Evolutionary conservation across 2,113 vertebrate species (phyloP).

Genomic region (Nothobranchius furzeri): DNA sequence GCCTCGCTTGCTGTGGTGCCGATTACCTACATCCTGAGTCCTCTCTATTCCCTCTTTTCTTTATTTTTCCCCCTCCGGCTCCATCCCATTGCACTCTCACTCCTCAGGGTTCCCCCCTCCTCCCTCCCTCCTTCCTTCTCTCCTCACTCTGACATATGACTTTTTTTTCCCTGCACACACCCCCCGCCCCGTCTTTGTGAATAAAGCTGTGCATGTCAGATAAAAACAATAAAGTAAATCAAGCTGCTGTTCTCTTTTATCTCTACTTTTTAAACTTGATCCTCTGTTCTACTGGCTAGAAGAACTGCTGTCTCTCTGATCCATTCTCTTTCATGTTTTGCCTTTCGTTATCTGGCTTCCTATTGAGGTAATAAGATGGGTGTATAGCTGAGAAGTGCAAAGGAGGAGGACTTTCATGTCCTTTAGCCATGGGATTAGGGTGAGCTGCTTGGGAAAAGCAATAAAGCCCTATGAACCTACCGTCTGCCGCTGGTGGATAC

Average conservation of each 20-base stretch:
- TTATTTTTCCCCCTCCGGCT: conserved; percentile 6
- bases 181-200: conserved; percentile 34
- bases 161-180: conserved; percentile 28
- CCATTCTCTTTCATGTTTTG: conserved; percentile 65
- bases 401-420: conserved; percentile 70
- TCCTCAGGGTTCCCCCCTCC: conserved; percentile 22
- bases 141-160: conserved; percentile 38
- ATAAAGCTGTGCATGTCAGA: conserved; percentile 52
- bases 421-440: conserved; percentile 64
- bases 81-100: conserved; percentile 33
- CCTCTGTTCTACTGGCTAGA: conserved; percentile 33
- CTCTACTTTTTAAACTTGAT: conserved; percentile 51
- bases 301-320: conserved; percentile 58
- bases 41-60: conserved; percentile 49
- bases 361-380: conserved; percentile 62
- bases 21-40: conserved; percentile 72
- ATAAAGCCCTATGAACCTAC: conserved; percentile 63
- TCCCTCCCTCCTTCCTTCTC: conserved; percentile 13
- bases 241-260: conserved; percentile 54
- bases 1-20: conserved; percentile 54
- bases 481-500: conserved; percentile 58
- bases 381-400: conserved; percentile 58
- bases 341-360: conserved; percentile 57
- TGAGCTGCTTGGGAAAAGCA: conserved; percentile 60
- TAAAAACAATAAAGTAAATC: conserved; percentile 63